Percentiles rank a stretch among this genome's conserved stretches.
Evolutionary conservation across 2,113 vertebrate genomes (phyloP).

Genomic region (Pitta sordida): DNA sequence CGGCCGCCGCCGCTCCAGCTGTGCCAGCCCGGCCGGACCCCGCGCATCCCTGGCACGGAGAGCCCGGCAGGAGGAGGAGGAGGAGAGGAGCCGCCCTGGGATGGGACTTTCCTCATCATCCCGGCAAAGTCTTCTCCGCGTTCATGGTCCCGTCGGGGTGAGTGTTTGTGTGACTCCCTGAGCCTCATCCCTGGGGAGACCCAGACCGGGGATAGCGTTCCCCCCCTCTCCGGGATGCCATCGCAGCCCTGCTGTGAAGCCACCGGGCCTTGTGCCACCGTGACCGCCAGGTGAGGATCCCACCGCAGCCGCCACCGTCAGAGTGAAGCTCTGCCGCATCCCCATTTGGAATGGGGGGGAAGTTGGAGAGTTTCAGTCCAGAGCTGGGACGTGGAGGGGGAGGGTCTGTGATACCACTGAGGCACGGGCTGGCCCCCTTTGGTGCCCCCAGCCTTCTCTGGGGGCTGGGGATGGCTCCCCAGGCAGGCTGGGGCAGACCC

Average conservation of each 20-base stretch:
- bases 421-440: not conserved
- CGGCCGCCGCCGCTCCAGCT: not conserved
- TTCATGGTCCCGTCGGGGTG: rapidly evolving
- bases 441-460: not conserved
- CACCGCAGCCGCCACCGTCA: not conserved
- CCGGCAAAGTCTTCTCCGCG: not conserved
- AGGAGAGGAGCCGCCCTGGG: not conserved
- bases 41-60: not conserved
- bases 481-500: not conserved
- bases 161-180: rapidly evolving
- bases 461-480: not conserved
- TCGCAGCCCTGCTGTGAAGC: not conserved
- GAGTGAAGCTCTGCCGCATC: not conserved
- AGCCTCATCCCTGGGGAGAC: not conserved
- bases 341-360: rapidly evolving
- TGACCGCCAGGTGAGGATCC: not conserved
- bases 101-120: not conserved
- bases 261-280: rapidly evolving
- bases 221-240: not conserved
- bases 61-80: not conserved
- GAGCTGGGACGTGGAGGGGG: rapidly evolving
- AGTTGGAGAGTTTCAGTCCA: not conserved
- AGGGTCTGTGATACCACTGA: rapidly evolving
- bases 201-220: not conserved
- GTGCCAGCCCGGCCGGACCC: not conserved